Evolutionary conservation across 1,140 invertebrate species (phyloP).

Genomic region (Matsumurasca onukii): DNA sequence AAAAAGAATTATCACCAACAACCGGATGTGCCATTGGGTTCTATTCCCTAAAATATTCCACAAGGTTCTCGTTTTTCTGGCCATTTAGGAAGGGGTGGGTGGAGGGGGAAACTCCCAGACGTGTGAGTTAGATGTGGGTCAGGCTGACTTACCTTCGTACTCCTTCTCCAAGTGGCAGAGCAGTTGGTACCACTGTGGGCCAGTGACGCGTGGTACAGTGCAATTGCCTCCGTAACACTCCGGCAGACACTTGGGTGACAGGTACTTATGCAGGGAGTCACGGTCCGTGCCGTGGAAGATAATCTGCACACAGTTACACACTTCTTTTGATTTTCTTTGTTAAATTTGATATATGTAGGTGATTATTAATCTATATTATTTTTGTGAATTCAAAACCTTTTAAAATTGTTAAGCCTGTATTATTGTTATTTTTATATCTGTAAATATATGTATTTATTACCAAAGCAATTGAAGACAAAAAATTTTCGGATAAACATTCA

Average conservation of each 20-base stretch:
- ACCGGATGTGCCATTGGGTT: no score
- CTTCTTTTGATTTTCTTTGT: not conserved
- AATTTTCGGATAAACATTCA: no score
- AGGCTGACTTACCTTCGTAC: constrained; percentile 65
- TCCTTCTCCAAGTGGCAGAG: constrained; percentile 69
- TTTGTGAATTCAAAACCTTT: not conserved
- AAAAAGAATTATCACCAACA: no score
- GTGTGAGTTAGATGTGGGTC: no score
- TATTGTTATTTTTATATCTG: no score
- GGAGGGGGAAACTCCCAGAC: no score
- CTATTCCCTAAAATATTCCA: no score
- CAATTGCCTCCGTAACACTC: constrained; percentile 75
- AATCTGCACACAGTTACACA: constrained; percentile 54
- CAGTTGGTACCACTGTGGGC: constrained; percentile 70
- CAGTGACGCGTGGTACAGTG: constrained; percentile 61
- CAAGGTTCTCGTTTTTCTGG: no score
- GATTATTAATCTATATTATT: not conserved
- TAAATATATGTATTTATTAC: not conserved
- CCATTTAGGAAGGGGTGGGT: no score
- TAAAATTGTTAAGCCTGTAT: not conserved
- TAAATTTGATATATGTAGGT: not conserved
- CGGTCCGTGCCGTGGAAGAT: constrained; percentile 82
- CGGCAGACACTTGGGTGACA: constrained; percentile 76
- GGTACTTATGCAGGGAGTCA: constrained; percentile 74
- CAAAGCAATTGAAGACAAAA: not conserved